Base-by-base conservation (phyloP, 2,888 invertebrate species). In the Plagiodera versicolora region DNA sequence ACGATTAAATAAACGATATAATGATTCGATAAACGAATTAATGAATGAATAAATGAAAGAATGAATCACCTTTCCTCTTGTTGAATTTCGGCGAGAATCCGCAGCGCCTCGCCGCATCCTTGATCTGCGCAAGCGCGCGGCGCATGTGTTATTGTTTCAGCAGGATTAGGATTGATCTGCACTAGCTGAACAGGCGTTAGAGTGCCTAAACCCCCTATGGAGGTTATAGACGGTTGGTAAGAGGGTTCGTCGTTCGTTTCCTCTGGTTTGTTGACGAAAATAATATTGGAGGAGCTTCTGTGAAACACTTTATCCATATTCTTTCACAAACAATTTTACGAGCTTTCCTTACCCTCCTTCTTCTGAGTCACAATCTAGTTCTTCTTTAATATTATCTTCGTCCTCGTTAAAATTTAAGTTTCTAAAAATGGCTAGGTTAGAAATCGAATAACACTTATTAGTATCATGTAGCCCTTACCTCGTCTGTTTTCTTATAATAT, bases 21-120 rank as follows among this genome's bases (percentile, higher is more conserved):
- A n/a, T n/a, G n/a, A n/a, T n/a, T n/a, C n/a, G n/a, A n/a, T n/a
- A n/a, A n/a, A n/a, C n/a, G n/a, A n/a, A n/a, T n/a, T n/a, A n/a
- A n/a, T n/a, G n/a, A n/a, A n/a, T n/a, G n/a, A n/a, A n/a, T n/a
- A n/a, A n/a, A n/a, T n/a, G n/a, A n/a, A n/a, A n/a, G n/a, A n/a
- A n/a, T n/a, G n/a, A n/a, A n/a, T 4, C 18, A 56, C 52, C 53
- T 69, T 5, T 75, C 73, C 6, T 74, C 72, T 46, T 70, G 73
- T 52, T 74, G 73, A 1, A 71, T 49, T 6, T 66, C 60, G 8
- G 69, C 64, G 16, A 75, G 35, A 49, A 73, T 69, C 24, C 71
- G 71, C 49, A 74, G 47, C 10, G 69, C 65, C n/a, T 58, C 59
- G 9, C 63, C 58, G 17, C 63, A 57, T 2, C 35, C 55, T 6